A percentile compares a stretch with the other conserved stretches of the same genome.
Conservation (phyloP, 2,797 vertebrate species). For the Sebastes glaucus region DNA sequence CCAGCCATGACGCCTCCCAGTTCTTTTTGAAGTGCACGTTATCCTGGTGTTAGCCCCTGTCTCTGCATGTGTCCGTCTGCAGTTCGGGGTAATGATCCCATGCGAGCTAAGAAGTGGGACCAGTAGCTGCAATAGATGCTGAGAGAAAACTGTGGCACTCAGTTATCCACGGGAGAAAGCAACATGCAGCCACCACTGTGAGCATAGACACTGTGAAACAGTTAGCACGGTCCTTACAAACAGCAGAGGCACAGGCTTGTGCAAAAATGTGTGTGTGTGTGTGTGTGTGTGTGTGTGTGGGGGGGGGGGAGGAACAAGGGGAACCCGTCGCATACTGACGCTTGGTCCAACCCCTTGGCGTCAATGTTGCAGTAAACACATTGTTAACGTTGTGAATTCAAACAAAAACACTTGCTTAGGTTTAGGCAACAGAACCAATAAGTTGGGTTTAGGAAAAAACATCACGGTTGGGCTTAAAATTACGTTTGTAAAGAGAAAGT, state of each 20-base stretch:
- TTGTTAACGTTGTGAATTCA: no score
- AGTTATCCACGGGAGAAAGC: slow-evolving; percentile 42
- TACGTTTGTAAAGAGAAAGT: no score
- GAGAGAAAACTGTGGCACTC: slow-evolving; percentile 29
- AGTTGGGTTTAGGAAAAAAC: no score
- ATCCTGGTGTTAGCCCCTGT: slow-evolving; percentile 38
- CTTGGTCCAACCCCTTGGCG: no score
- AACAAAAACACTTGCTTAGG: no score
- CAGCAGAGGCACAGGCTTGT: not conserved
- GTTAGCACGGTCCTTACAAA: not conserved
- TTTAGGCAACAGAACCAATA: no score
- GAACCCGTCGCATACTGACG: no score
- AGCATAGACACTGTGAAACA: slow-evolving; percentile 16
- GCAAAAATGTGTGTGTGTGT: not conserved
- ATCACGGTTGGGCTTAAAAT: no score
- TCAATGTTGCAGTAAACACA: no score
- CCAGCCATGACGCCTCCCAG: slow-evolving; percentile 33
- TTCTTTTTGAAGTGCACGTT: slow-evolving; percentile 53
- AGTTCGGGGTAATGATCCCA: slow-evolving; percentile 57
- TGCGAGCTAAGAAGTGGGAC: slow-evolving; percentile 27
- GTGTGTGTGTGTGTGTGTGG: no score
- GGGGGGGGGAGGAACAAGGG: no score
- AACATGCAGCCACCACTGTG: slow-evolving; percentile 27
- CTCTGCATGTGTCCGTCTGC: slow-evolving; percentile 44
- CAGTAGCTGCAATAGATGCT: slow-evolving; percentile 30